Conservation (phyloP, 2,113 vertebrate species). For the Gorilla gorilla region DNA sequence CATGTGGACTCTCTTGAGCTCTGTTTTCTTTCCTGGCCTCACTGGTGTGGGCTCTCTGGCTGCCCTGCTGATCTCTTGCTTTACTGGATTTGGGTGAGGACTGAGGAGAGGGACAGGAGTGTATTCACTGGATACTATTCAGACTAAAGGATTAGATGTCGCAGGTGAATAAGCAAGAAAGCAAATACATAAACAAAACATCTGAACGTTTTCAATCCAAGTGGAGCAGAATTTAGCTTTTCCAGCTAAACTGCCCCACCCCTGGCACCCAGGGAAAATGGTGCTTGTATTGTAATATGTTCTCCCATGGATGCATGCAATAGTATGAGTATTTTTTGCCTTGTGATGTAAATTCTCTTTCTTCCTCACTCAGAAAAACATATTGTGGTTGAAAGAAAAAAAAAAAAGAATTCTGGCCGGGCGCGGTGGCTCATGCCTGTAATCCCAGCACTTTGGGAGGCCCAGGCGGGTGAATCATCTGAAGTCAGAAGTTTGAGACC, state of each 20-base stretch:
- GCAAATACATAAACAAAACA: neutral
- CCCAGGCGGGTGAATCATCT: too few relatives aligned
- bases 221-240: neutral
- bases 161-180: neutral
- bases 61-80: neutral
- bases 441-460: too few relatives aligned
- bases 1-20: neutral
- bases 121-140: fast-evolving
- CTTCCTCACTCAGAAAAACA: neutral
- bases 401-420: neutral
- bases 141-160: neutral
- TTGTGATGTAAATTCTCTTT: neutral
- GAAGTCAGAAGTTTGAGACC: too few relatives aligned
- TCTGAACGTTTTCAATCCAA: neutral
- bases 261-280: neutral
- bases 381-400: neutral
- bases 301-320: neutral
- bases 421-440: too few relatives aligned
- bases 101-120: fast-evolving
- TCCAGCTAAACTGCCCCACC: neutral
- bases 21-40: neutral
- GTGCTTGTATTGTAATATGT: fast-evolving
- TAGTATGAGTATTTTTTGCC: neutral
- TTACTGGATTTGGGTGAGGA: neutral
- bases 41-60: neutral